Evolutionary conservation across 2,888 invertebrate genomes (phyloP), one percentile per base, ranked within the genome.

Genomic region (Cheilosia pagana): DNA sequence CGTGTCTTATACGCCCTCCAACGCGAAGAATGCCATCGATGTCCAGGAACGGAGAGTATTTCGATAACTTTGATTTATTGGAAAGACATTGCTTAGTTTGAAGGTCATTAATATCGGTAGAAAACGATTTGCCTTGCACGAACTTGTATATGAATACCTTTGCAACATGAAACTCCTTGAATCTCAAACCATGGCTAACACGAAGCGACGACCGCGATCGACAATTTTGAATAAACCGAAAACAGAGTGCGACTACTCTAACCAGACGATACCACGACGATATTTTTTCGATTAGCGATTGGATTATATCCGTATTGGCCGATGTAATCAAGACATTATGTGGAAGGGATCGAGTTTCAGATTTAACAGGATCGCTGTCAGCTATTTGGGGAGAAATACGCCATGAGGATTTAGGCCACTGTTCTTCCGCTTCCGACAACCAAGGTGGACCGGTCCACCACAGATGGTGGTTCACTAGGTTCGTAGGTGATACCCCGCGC

Each of bases 401-500:
- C 23, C 23, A 12, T 35, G 50, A 57, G 5, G 65, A 25, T 43
- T 43, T 43, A 43, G 43, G 43, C 43, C 43, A 43, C 6, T n/a
- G 43, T 43, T 43, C n/a, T 43, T 43, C n/a, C 2, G 43, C 14
- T 43, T 43, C 43, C 16, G 43, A 43, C 14, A 43, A 43, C 43
- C 43, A 43, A 43, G 35, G 12, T 3, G 35, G 35, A 5, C 35
- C 35, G 35, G 35, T 35, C 35, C 12, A 35, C 35, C 35, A 35
- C 8, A 35, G 35, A 10, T 8, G 35, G 8, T 35, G 35, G 35
- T 8, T 19, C 5, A 55, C 10, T 1, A 85, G 16, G 6, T 50
- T 12, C 21, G 60, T 67, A 16, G 72, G 71, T 6, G 82, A 7
- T 10, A 87, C 50, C 2, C 87, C 87, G 1, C 87, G 77, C n/a